These are phyloP conservation scores for Chaunax sp. DNA, from an alignment of 2,797 vertebrate species.

Conservation along the genomic window DNA sequence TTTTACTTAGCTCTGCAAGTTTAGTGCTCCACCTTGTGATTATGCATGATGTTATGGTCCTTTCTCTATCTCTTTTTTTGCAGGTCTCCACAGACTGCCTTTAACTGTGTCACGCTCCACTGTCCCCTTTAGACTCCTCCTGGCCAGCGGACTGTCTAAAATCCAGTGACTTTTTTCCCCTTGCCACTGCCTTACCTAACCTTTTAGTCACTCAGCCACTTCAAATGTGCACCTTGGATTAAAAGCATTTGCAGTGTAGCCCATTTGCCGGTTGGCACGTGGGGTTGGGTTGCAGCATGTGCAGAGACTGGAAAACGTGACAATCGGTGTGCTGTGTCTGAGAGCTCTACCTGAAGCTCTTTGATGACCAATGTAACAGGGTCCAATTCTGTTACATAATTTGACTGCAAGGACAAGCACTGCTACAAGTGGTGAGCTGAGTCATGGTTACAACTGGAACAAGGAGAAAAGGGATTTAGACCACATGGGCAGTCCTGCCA, in stretches of 20 bases:
- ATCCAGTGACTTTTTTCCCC: slow-evolving; percentile 77
- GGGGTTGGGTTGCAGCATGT: background rate
- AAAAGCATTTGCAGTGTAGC: slow-evolving; percentile 37
- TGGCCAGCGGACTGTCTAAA: slow-evolving; percentile 85
- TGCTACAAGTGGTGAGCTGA: slow-evolving; percentile 23
- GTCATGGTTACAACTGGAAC: slow-evolving; percentile 38
- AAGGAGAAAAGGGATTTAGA: slow-evolving; percentile 42
- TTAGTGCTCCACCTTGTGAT: slow-evolving; percentile 46
- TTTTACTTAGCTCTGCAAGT: slow-evolving; percentile 41
- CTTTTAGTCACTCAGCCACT: slow-evolving; percentile 36
- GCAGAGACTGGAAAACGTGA: slow-evolving; percentile 18
- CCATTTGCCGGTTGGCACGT: slow-evolving; percentile 21
- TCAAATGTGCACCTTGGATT: slow-evolving; percentile 48
- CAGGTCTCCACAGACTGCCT: slow-evolving; percentile 92
- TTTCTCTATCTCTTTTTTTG: slow-evolving; percentile 4
- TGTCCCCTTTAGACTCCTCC: slow-evolving; percentile 83
- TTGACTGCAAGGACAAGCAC: slow-evolving; percentile 30
- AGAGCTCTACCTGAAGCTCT: slow-evolving; percentile 23
- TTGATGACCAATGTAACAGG: slow-evolving; percentile 24
- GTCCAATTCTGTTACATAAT: slow-evolving; percentile 24
- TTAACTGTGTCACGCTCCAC: slow-evolving; percentile 86
- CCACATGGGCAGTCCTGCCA: slow-evolving; percentile 27
- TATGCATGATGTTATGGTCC: slow-evolving; percentile 21
- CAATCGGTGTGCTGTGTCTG: slow-evolving; percentile 23
- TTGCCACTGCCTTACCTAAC: slow-evolving; percentile 20